Percentiles rank a stretch among this genome's conserved stretches.
These are phyloP conservation scores for Melanchra persicariae DNA, from an alignment of 2,888 invertebrate genomes.

Conservation along the genomic window DNA sequence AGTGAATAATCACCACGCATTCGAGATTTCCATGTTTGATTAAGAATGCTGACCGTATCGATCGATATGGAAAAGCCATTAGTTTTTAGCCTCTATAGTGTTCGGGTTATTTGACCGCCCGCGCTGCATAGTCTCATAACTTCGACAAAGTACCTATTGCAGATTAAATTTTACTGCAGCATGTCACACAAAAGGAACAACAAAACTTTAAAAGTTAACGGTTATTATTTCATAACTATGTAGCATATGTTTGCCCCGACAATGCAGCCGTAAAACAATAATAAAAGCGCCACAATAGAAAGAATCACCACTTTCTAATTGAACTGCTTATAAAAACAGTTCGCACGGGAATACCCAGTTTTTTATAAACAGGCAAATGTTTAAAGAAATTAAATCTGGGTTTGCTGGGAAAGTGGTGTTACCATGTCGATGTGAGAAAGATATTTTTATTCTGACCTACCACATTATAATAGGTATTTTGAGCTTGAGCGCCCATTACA, in stretches of 20 bases:
- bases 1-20: neutral
- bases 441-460: conserved; percentile 22
- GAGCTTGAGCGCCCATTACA: neutral
- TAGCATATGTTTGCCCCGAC: conserved; percentile 15
- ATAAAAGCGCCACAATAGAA: conserved; percentile 14
- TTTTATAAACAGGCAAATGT: conserved; percentile 16
- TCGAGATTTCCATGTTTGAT: neutral
- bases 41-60: neutral
- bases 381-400: conserved; percentile 11
- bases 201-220: neutral
- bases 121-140: neutral
- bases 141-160: neutral
- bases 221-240: conserved; percentile 48
- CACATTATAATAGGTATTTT: conserved; percentile 8
- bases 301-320: conserved; percentile 26
- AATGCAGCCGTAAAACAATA: conserved; percentile 22
- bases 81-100: neutral
- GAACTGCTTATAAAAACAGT: conserved; percentile 17
- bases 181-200: conserved; percentile 8
- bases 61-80: neutral
- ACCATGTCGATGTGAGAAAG: neutral
- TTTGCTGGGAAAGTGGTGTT: conserved; percentile 4
- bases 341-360: conserved; percentile 16
- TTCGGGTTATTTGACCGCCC: neutral
- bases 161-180: conserved; percentile 11